These are phyloP conservation scores for Neomonachus schauinslandi DNA, from an alignment of 2,113 vertebrate species.

Conservation along the genomic window DNA sequence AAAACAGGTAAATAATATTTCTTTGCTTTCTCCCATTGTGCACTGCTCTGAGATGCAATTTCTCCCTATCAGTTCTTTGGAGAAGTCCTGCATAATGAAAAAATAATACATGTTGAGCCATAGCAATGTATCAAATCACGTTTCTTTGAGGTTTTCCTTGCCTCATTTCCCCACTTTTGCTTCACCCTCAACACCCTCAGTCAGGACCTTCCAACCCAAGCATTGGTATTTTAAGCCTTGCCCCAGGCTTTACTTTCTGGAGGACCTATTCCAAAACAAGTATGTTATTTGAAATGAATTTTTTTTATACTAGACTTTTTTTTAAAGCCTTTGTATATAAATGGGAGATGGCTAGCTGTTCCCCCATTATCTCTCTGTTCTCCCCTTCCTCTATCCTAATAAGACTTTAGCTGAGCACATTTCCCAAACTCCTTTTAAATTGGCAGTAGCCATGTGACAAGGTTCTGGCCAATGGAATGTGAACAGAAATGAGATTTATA, in stretches of 20 bases:
- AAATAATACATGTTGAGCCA: not conserved
- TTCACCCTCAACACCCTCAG: not conserved
- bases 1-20: not conserved
- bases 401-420: not conserved
- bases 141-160: not conserved
- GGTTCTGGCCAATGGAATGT: not conserved
- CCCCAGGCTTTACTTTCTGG: not conserved
- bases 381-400: not conserved
- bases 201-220: not conserved
- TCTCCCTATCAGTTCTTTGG: not conserved
- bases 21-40: not conserved
- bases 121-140: not conserved
- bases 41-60: not conserved
- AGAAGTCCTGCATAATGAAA: not conserved
- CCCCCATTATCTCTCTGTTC: not conserved
- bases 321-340: not conserved
- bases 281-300: slow-evolving; percentile 9
- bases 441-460: not conserved
- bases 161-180: not conserved
- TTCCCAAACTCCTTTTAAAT: not conserved
- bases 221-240: not conserved
- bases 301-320: not conserved
- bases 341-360: not conserved
- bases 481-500: not conserved
- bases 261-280: not conserved